These are phyloP conservation scores for Chesias legatella DNA, from an alignment of 2,888 invertebrate genomes.

Conservation along the genomic window DNA sequence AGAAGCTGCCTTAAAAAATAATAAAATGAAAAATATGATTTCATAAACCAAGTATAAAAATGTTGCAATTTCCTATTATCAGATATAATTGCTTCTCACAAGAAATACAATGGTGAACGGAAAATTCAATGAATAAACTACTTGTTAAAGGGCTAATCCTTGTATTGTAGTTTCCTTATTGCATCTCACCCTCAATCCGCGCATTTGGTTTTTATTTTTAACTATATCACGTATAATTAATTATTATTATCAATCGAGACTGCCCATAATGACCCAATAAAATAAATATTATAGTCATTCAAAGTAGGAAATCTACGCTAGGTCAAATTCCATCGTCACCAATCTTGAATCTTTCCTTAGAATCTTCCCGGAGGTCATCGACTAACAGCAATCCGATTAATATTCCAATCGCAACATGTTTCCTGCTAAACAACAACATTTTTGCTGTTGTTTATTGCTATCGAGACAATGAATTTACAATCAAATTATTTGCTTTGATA, in stretches of 20 bases:
- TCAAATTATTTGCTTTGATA: conserved; percentile 2
- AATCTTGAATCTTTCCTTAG: conserved; percentile 25
- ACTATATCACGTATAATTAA: too few species aligned
- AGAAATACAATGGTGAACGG: background rate
- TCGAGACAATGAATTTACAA: conserved; percentile 13
- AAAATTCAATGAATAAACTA: background rate
- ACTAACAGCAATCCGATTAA: conserved; percentile 29
- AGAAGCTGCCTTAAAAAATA: background rate
- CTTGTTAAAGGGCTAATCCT: too few species aligned
- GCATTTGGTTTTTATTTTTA: too few species aligned
- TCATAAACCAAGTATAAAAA: conserved; percentile 7
- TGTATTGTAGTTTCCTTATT: too few species aligned
- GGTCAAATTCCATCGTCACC: conserved; percentile 1
- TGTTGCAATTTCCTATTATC: conserved; percentile 9
- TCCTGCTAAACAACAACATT: conserved; percentile 30
- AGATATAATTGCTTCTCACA: background rate
- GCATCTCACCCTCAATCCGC: too few species aligned
- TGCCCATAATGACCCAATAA: too few species aligned
- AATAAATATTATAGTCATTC: too few species aligned
- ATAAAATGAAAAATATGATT: background rate
- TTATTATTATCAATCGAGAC: too few species aligned
- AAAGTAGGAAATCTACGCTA: too few species aligned
- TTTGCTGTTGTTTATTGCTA: conserved; percentile 14
- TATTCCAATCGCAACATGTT: conserved; percentile 39
- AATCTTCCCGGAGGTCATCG: conserved; percentile 35